Percentiles rank a stretch among this genome's conserved stretches.
These are phyloP conservation scores for Phylloscopus trochilus DNA, from an alignment of 2,113 vertebrate genomes.

Conservation along the genomic window DNA sequence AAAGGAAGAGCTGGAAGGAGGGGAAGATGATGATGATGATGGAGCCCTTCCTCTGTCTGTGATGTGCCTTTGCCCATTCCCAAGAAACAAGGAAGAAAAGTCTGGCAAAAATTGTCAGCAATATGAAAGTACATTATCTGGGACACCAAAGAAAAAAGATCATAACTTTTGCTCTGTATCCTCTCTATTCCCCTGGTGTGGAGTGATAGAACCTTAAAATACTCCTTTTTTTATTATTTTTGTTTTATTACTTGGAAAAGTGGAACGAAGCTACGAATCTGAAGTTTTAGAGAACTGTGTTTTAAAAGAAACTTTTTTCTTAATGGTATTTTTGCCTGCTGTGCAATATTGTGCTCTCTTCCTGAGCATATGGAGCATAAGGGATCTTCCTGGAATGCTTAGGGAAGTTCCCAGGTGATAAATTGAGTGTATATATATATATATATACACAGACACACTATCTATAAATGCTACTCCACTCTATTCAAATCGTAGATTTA, in stretches of 20 bases:
- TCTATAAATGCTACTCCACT: not conserved
- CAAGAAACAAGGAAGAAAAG: constrained; percentile 11
- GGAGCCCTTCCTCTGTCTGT: not conserved
- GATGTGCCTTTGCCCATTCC: constrained; percentile 25
- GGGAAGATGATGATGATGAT: not conserved
- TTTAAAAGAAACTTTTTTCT: not conserved
- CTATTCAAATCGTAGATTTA: not conserved
- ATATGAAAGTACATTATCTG: constrained; percentile 44
- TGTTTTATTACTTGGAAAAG: not conserved
- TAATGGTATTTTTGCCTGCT: not conserved
- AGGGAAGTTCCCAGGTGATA: not conserved
- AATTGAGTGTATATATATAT: not conserved
- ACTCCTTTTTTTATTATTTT: not conserved
- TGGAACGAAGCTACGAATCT: not conserved
- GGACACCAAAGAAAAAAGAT: constrained; percentile 20
- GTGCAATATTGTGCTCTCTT: not conserved
- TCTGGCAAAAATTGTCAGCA: not conserved
- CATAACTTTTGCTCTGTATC: constrained; percentile 1
- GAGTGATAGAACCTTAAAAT: not conserved
- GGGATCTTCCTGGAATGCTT: not conserved
- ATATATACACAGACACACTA: accelerated
- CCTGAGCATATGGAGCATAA: accelerated
- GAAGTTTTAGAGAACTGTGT: not conserved
- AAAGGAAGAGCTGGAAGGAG: not conserved
- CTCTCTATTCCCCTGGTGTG: constrained; percentile 4